Conservation (phyloP, 2,797 vertebrate species). For the Linurgus olivaceus region DNA sequence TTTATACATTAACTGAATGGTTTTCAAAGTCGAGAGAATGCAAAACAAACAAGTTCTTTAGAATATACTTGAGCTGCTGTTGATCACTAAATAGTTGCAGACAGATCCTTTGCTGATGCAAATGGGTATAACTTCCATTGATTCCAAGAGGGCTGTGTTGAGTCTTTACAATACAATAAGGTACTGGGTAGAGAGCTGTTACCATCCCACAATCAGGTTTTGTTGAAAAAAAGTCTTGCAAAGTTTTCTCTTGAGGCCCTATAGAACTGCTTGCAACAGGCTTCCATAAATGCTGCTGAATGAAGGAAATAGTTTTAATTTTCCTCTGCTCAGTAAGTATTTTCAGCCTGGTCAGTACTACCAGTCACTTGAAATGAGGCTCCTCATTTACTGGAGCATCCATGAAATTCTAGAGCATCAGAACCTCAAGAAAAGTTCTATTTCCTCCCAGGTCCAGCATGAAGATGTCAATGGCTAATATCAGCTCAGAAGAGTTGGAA, state of each 20-base stretch:
- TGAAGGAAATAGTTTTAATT: background rate
- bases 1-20: background rate
- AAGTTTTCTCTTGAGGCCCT: background rate
- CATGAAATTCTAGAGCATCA: background rate
- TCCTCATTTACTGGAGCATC: background rate
- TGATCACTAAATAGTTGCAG: background rate
- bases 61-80: background rate
- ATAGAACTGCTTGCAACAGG: background rate
- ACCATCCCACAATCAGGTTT: background rate
- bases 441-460: background rate
- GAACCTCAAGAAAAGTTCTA: background rate
- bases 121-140: background rate
- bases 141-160: background rate
- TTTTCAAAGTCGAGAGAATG: background rate
- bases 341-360: background rate
- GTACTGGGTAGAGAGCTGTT: background rate
- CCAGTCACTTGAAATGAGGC: background rate
- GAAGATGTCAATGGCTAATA: background rate
- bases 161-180: background rate
- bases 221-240: background rate
- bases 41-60: conserved; percentile 28
- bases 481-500: background rate
- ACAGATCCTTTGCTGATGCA: background rate
- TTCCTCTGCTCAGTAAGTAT: background rate
- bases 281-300: background rate